phyloP scores from a whole-genome alignment of 2,797 vertebrate genomes.

The Molossus molossus region DNA sequence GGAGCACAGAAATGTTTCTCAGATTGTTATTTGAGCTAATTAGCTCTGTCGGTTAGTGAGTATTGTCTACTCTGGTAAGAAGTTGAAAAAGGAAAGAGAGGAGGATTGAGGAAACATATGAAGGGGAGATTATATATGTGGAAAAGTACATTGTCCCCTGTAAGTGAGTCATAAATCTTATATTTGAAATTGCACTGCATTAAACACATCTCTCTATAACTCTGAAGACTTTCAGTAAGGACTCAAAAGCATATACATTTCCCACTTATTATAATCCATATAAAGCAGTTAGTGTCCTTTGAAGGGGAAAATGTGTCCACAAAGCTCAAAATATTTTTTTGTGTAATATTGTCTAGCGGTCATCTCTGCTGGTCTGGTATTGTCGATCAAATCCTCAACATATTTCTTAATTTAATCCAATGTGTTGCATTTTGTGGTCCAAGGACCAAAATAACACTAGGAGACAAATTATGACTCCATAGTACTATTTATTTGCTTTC shows the following conservation, averaged over 20 bases:
- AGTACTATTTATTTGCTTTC: background rate
- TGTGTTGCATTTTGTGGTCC: background rate
- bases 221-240: constrained; percentile 39
- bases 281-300: constrained; percentile 34
- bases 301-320: background rate
- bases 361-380: background rate
- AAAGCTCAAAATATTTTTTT: constrained; percentile 31
- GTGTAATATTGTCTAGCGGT: background rate
- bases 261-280: constrained; percentile 18
- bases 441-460: background rate
- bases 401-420: background rate
- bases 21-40: background rate
- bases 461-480: background rate
- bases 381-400: background rate
- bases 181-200: constrained; percentile 4
- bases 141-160: background rate
- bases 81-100: constrained; percentile 19
- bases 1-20: background rate
- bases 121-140: background rate
- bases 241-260: background rate
- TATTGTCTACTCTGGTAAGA: background rate
- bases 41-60: background rate
- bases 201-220: constrained; percentile 28
- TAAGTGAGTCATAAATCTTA: background rate
- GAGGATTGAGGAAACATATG: background rate